Conservation (phyloP, 2,113 vertebrate species). For the Aptenodytes patagonicus region DNA sequence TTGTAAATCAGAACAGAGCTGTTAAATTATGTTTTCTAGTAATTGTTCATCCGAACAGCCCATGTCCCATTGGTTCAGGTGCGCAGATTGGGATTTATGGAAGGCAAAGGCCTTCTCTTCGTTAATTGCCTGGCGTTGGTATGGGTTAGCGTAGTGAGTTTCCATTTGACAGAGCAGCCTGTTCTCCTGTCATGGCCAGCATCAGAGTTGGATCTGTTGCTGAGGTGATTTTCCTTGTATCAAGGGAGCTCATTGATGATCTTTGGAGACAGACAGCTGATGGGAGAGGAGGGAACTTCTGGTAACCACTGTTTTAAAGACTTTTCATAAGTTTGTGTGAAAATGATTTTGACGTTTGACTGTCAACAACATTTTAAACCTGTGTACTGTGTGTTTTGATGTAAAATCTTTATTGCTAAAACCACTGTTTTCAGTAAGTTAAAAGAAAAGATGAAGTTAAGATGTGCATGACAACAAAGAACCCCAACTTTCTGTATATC, state of each 20-base stretch:
- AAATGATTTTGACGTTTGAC: background rate
- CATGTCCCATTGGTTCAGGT: background rate
- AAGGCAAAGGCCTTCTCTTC: background rate
- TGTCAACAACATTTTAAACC: background rate
- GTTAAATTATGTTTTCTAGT: background rate
- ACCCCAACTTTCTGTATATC: background rate
- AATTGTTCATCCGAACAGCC: background rate
- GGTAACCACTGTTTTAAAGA: background rate
- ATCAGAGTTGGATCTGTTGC: background rate
- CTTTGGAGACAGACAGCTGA: background rate
- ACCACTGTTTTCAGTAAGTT: background rate
- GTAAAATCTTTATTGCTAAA: background rate
- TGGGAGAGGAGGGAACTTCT: background rate
- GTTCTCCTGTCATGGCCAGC: rapidly evolving
- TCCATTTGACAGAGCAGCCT: background rate
- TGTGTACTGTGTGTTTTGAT: background rate
- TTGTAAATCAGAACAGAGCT: background rate
- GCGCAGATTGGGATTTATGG: background rate
- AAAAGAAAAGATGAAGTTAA: background rate
- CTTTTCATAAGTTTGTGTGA: background rate
- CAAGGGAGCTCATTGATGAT: background rate
- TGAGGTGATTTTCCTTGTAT: background rate
- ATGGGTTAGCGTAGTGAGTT: background rate
- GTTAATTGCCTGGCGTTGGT: background rate
- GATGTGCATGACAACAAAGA: background rate